Evolutionary conservation across 2,797 vertebrate species (phyloP), one percentile per base, ranked within the genome.

Genomic region (Lagodon rhomboides): DNA sequence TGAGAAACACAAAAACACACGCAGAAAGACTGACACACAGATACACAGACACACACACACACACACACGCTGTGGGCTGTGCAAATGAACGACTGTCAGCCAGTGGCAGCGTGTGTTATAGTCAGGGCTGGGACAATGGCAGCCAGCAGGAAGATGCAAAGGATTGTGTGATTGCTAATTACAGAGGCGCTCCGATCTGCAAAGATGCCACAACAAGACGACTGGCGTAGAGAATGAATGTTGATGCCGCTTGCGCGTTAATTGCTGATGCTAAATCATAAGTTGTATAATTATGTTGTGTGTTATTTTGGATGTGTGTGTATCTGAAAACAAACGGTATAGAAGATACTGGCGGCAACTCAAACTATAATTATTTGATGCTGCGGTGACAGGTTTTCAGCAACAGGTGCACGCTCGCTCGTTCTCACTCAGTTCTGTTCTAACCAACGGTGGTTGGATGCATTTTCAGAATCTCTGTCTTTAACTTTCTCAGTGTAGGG

Each of bases 151-250:
- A 80, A 79, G 74, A 74, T 49, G 65, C 56, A 27, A 67, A 16
- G 56, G 68, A 73, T 83, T 84, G 75, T 59, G 73, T 83, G 88
- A 91, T 91, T 88, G 85, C 82, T 89, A 93, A 94, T 91, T 92
- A 91, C 77, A 81, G 73, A 85, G 47, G 54, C 22, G 27, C 67
- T 71, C 43, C 12, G 60, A 78, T 84, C 20, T 49, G 70, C 70
- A 47, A 80, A 78, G 77, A 77, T 17, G 70, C 66, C 78, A 82
- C 72, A 87, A 87, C 84, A 84, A 85, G 75, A 75, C 55, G 44
- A 81, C 49, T 74, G 77, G 80, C 60, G 49, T 12, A 20, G 44
- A 74, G 62, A 77, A 89, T 87, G 71, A 85, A 89, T 86, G 85
- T 83, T 89, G 77, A 59, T 4, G 61, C 58, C 68, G 64, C 61